phyloP scores from a whole-genome alignment of 2,113 vertebrate genomes.

The Daphoenositta chrysoptera region DNA sequence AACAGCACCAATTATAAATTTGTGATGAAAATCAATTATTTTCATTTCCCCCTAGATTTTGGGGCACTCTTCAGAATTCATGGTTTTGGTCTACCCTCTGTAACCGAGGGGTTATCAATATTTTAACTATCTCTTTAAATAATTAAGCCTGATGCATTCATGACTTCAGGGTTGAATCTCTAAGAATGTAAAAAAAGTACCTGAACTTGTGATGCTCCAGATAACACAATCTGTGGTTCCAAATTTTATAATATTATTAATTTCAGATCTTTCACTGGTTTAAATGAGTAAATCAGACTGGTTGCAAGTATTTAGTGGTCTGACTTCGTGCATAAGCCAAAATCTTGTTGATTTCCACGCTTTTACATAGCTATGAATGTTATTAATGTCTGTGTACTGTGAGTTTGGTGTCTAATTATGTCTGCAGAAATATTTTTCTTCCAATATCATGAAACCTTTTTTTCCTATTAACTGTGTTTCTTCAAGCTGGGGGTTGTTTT shows the following conservation, averaged over 20 bases:
- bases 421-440: not conserved
- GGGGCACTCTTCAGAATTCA: not conserved
- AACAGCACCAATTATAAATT: not conserved
- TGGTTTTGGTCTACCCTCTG: not conserved
- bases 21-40: not conserved
- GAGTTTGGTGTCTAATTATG: not conserved
- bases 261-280: not conserved
- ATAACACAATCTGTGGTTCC: not conserved
- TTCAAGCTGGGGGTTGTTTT: not conserved
- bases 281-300: not conserved
- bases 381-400: not conserved
- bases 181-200: not conserved
- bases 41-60: slow-evolving; percentile 18
- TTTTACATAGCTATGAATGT: not conserved
- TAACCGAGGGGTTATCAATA: not conserved
- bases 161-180: not conserved
- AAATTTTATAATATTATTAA: not conserved
- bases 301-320: not conserved
- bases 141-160: not conserved
- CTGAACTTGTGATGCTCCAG: not conserved
- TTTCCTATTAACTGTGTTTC: not conserved
- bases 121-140: not conserved
- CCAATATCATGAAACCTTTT: not conserved
- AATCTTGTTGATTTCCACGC: not conserved
- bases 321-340: not conserved